phyloP scores from a whole-genome alignment of 2,797 vertebrate species.

The Chaetophractus vellerosus region DNA sequence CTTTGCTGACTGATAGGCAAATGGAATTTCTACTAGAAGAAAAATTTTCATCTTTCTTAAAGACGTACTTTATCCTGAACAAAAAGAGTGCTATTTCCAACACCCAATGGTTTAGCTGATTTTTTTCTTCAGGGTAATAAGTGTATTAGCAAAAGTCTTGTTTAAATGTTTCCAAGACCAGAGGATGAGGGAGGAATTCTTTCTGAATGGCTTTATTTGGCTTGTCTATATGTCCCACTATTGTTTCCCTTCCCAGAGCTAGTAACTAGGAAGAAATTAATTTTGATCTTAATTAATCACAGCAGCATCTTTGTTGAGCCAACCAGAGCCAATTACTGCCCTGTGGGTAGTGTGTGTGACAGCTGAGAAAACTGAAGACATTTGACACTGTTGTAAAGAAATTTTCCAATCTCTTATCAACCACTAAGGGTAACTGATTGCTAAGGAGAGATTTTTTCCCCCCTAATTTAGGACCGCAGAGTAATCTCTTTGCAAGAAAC shows the following conservation, averaged over 20 bases:
- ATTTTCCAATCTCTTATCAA: constrained; percentile 48
- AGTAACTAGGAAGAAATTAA: constrained; percentile 36
- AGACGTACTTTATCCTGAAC: not conserved
- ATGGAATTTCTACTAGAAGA: constrained; percentile 32
- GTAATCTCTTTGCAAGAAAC: not conserved
- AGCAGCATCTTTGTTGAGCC: constrained; percentile 43
- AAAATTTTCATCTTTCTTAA: constrained; percentile 14
- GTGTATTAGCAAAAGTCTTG: not conserved
- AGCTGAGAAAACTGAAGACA: constrained; percentile 6
- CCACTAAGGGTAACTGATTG: not conserved
- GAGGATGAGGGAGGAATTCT: not conserved
- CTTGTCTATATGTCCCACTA: not conserved
- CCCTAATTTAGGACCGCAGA: not conserved
- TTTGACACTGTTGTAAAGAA: constrained; percentile 46
- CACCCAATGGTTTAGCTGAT: not conserved
- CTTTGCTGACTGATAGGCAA: not conserved
- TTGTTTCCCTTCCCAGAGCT: not conserved
- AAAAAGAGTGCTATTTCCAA: constrained; percentile 9
- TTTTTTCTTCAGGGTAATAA: not conserved
- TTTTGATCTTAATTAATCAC: constrained; percentile 25
- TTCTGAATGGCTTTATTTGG: not conserved
- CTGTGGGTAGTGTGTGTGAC: not conserved
- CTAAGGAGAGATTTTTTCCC: not conserved
- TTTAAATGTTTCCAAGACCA: not conserved
- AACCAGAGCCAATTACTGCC: constrained; percentile 40